These are phyloP conservation scores for Lymantria dispar DNA, from an alignment of 2,888 invertebrate species.

Conservation along the genomic window DNA sequence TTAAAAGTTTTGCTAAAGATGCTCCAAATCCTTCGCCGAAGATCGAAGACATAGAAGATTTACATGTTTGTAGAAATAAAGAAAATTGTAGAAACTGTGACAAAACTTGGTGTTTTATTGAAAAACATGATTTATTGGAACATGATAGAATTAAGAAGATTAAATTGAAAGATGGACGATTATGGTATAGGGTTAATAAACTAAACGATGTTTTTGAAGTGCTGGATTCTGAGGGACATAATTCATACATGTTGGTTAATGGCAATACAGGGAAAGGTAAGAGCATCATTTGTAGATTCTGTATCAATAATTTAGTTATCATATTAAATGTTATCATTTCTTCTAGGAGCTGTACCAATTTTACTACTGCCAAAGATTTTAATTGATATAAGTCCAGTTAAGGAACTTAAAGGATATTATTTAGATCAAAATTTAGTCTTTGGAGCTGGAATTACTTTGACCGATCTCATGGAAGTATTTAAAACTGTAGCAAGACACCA, in stretches of 20 bases:
- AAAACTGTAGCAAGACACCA: constrained; percentile 42
- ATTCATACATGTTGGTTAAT: constrained; percentile 84
- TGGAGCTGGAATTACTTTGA: constrained; percentile 84
- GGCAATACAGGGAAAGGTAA: constrained; percentile 88
- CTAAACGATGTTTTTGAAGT: constrained; percentile 77
- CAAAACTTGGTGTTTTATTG: constrained; percentile 50
- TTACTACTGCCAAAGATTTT: constrained; percentile 72
- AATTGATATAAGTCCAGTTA: constrained; percentile 84
- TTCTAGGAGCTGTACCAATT: constrained; percentile 68
- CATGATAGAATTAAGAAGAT: constrained; percentile 40
- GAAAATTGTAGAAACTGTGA: constrained; percentile 29
- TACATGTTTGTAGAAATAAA: constrained; percentile 40
- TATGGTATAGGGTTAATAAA: constrained; percentile 79
- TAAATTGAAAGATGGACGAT: constrained; percentile 51
- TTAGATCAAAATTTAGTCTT: constrained; percentile 73
- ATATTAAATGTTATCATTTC: background rate
- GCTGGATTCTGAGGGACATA: constrained; percentile 51
- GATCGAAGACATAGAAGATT: constrained; percentile 55
- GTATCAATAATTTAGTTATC: background rate
- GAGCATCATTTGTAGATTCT: background rate
- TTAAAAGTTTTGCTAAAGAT: constrained; percentile 83
- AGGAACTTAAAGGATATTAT: constrained; percentile 74
- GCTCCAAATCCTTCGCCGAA: constrained; percentile 42
- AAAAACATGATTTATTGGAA: constrained; percentile 36
- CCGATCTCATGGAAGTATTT: constrained; percentile 78